Evolutionary conservation across 2,113 vertebrate species (phyloP).

Genomic region (Pipra filicauda): DNA sequence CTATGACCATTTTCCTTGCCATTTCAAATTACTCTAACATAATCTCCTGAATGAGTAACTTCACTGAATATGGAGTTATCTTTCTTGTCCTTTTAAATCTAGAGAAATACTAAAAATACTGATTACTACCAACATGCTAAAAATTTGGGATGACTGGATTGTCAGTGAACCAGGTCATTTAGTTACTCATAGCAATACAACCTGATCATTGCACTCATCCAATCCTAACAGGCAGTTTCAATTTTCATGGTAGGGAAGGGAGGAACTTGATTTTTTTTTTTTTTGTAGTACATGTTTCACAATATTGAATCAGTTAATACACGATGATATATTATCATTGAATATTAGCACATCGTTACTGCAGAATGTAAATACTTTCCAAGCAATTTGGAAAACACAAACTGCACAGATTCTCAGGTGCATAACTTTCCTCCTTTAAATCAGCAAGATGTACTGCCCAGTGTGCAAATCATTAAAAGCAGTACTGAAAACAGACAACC

Average conservation of each 20-base stretch:
- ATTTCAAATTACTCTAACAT: not conserved
- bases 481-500: not conserved
- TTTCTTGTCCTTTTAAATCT: not conserved
- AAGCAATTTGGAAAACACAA: not conserved
- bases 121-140: not conserved
- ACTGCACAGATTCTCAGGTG: not conserved
- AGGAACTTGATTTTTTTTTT: not conserved
- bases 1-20: not conserved
- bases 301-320: not conserved
- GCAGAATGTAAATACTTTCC: not conserved
- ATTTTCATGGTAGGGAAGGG: not conserved
- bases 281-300: accelerated
- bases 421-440: not conserved
- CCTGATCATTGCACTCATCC: not conserved
- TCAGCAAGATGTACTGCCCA: not conserved
- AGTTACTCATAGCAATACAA: not conserved
- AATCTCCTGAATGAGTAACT: not conserved
- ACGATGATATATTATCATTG: not conserved
- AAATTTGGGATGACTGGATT: not conserved
- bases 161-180: not conserved
- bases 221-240: not conserved
- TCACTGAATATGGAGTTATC: not conserved
- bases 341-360: not conserved
- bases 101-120: not conserved
- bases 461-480: not conserved